Evolutionary conservation across 1,140 invertebrate species (phyloP).

Genomic region (Drosophila melanica): DNA sequence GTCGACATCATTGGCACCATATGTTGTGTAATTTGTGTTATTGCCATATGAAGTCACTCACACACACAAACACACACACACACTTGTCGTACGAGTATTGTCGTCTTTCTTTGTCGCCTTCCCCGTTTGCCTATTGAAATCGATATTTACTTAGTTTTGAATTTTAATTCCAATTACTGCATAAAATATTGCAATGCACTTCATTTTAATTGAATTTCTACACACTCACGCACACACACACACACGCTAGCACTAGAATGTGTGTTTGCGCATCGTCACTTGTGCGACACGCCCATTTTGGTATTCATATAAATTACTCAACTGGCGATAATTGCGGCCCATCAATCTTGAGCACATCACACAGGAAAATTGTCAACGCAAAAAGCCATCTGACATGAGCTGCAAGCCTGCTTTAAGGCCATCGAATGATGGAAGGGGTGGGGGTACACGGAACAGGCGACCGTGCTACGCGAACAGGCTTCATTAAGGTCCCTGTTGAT

Average conservation of each 20-base stretch:
- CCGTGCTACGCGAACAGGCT: conserved; percentile 47
- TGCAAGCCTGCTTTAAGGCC: conserved; percentile 53
- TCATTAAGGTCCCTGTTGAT: conserved; percentile 56
- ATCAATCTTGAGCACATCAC: conserved; percentile 80
- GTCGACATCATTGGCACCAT: conserved; percentile 82
- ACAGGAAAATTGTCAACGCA: conserved; percentile 79
- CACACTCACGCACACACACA: conserved; percentile 21
- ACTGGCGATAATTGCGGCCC: conserved; percentile 78
- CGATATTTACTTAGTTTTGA: conserved; percentile 81
- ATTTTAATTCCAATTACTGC: conserved; percentile 74
- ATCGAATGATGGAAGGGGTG: conserved; percentile 9
- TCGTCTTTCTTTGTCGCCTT: conserved; percentile 47
- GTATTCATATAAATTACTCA: conserved; percentile 77
- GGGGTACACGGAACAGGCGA: background rate
- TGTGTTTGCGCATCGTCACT: conserved; percentile 56
- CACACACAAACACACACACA: conserved; percentile 31
- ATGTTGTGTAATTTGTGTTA: conserved; percentile 84
- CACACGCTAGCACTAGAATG: conserved; percentile 10
- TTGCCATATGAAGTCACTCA: conserved; percentile 72
- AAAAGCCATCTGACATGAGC: conserved; percentile 75
- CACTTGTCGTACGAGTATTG: conserved; percentile 25
- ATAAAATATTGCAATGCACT: conserved; percentile 76
- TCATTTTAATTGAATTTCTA: conserved; percentile 76
- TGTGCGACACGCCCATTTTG: conserved; percentile 62
- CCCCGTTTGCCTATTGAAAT: conserved; percentile 46